Conservation (phyloP, 2,797 vertebrate species). For the Typhlichthys subterraneus region DNA sequence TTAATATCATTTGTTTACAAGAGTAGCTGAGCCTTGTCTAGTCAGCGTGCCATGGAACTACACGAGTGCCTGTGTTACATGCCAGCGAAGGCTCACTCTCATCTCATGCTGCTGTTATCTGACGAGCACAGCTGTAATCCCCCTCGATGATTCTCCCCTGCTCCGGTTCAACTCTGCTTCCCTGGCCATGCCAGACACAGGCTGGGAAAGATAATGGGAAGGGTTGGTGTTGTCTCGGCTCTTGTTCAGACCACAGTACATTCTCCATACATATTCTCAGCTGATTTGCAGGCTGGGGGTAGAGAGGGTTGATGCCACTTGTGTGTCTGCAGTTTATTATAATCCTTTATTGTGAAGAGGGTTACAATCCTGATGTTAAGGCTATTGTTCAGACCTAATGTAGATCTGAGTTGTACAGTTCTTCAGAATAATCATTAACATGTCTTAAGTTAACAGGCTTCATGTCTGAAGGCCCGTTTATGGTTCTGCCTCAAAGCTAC, state of each 20-base stretch:
- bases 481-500: too few relatives aligned
- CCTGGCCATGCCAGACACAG: constrained; percentile 47
- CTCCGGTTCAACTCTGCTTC: constrained; percentile 36
- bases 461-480: too few relatives aligned
- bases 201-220: constrained; percentile 22
- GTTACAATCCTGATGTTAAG: too few relatives aligned
- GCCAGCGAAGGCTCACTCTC: constrained; percentile 37
- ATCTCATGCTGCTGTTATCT: constrained; percentile 62
- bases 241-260: neutral
- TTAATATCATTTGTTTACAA: constrained; percentile 29
- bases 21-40: neutral
- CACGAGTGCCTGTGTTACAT: constrained; percentile 29
- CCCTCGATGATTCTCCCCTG: constrained; percentile 27
- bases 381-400: too few relatives aligned
- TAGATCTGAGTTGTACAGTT: too few relatives aligned
- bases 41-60: constrained; percentile 42
- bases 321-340: too few relatives aligned
- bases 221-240: constrained; percentile 31
- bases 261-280: too few relatives aligned
- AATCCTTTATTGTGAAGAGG: too few relatives aligned
- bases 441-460: too few relatives aligned
- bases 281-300: too few relatives aligned
- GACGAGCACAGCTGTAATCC: constrained; percentile 64
- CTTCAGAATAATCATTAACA: too few relatives aligned
- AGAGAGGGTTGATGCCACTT: too few relatives aligned